Conservation (phyloP, 2,113 vertebrate species). For the Toxotes jaculatrix region DNA sequence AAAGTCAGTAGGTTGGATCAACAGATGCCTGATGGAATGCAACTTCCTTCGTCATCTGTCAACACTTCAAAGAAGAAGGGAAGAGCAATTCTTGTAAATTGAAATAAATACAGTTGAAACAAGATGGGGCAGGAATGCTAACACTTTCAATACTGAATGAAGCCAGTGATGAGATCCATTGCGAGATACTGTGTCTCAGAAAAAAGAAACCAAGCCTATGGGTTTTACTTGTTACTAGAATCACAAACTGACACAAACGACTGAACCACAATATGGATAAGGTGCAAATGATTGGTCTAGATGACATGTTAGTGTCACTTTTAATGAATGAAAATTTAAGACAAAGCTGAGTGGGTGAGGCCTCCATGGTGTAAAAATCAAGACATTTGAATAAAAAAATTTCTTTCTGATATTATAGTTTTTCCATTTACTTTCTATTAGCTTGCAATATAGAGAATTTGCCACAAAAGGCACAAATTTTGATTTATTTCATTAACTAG, state of each 20-base stretch:
- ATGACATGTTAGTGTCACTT: background rate
- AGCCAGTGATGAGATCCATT: background rate
- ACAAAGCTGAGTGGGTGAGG: no score
- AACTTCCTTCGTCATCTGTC: conserved; percentile 43
- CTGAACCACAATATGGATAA: no score
- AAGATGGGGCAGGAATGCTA: background rate
- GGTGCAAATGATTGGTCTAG: no score
- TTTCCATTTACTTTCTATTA: background rate
- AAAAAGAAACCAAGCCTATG: background rate
- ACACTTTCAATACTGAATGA: background rate
- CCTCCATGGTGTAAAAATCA: no score
- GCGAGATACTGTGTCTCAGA: background rate
- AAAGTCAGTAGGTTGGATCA: conserved; percentile 21
- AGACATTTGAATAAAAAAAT: no score
- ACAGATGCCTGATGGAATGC: conserved; percentile 27
- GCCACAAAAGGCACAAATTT: background rate
- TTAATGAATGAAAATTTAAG: background rate
- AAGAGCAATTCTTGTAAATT: background rate
- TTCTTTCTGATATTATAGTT: background rate
- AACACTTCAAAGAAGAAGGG: conserved; percentile 12
- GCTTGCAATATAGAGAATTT: background rate
- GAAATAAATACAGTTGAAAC: conserved; percentile 10
- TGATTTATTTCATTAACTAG: background rate
- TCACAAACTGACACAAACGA: no score
- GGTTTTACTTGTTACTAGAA: background rate